These are phyloP conservation scores for Agrilus planipennis DNA, from an alignment of 1,140 invertebrate species.

Conservation along the genomic window DNA sequence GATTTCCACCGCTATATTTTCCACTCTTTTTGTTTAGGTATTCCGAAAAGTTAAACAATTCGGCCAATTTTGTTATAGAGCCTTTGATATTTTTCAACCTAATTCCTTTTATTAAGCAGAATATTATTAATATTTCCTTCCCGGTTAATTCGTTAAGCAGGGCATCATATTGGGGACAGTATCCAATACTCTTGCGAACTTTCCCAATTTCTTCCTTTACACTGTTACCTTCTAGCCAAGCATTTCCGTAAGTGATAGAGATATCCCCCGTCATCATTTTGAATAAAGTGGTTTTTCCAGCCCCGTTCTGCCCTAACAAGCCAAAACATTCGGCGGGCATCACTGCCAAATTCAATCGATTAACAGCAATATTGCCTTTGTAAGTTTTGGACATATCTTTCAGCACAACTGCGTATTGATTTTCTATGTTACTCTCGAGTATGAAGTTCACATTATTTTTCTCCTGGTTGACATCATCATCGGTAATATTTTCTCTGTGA, in stretches of 20 bases:
- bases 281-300: constrained; percentile 72
- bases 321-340: constrained; percentile 72
- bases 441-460: constrained; percentile 33
- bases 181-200: constrained; percentile 53
- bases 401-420: constrained; percentile 34
- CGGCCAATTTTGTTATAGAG: constrained; percentile 32
- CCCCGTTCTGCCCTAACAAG: constrained; percentile 74
- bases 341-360: constrained; percentile 53
- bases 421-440: constrained; percentile 1
- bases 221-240: constrained; percentile 34
- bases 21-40: constrained; percentile 44
- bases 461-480: constrained; percentile 37
- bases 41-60: constrained; percentile 37
- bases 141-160: constrained; percentile 70
- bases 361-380: constrained; percentile 53
- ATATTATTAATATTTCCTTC: constrained; percentile 61
- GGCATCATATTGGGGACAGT: constrained; percentile 79
- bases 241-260: constrained; percentile 34
- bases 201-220: constrained; percentile 40
- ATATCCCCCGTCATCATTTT: constrained; percentile 81
- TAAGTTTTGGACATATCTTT: constrained; percentile 57
- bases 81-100: constrained; percentile 33
- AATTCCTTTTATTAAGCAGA: constrained; percentile 63
- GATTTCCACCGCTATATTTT: constrained; percentile 84
- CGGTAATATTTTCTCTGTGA: constrained; percentile 26